Percentiles rank a stretch among this genome's conserved stretches.
phyloP scores from a whole-genome alignment of 2,113 vertebrate genomes.

The Cyprinodon brontotheroides region DNA sequence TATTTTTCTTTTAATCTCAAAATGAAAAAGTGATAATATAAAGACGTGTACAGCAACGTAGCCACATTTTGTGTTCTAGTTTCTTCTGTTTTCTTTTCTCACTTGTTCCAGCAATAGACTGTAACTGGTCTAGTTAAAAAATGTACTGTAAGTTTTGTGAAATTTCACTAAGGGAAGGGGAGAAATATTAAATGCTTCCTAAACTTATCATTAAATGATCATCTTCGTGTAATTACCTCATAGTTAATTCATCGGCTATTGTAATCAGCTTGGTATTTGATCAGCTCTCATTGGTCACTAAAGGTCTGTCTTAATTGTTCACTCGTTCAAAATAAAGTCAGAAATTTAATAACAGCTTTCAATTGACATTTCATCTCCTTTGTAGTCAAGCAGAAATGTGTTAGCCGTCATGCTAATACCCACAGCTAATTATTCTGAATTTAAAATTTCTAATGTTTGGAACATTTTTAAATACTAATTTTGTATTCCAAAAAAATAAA shows the following conservation, averaged over 20 bases:
- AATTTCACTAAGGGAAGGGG: conserved; percentile 59
- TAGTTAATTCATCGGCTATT: conserved; percentile 57
- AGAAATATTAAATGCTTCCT: conserved; percentile 57
- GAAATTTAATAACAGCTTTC: background rate
- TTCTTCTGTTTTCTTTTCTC: conserved; percentile 57
- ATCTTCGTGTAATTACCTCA: conserved; percentile 66
- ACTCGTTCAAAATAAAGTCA: background rate
- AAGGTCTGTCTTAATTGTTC: background rate
- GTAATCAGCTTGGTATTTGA: conserved; percentile 53
- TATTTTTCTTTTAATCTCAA: conserved; percentile 69
- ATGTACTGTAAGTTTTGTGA: conserved; percentile 75
- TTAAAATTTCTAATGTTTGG: background rate
- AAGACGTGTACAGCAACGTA: conserved; percentile 50
- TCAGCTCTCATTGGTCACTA: conserved; percentile 44
- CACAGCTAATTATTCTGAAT: background rate
- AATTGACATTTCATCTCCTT: background rate
- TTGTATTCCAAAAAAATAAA: background rate
- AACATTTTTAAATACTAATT: too few relatives aligned
- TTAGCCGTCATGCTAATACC: background rate
- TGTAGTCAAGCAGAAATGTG: background rate
- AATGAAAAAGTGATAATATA: conserved; percentile 60
- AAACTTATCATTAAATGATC: conserved; percentile 53
- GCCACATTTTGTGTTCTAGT: conserved; percentile 47
- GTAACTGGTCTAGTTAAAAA: conserved; percentile 69
- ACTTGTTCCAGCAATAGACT: conserved; percentile 68